Evolutionary conservation across 2,888 invertebrate genomes (phyloP).

Genomic region (Hybos culiciformis): DNA sequence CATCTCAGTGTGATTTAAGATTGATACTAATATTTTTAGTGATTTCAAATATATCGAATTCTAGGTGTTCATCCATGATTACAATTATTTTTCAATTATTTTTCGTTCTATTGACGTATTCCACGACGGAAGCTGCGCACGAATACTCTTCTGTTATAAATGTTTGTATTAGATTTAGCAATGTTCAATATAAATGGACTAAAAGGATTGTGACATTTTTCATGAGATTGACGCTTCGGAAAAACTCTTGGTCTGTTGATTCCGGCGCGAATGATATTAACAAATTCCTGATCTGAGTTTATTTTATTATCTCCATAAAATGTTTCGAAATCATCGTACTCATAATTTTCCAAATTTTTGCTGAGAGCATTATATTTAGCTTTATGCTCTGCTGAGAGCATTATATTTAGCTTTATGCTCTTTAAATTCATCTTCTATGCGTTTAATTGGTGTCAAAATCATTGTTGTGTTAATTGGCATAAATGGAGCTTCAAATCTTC

Average conservation of each 20-base stretch:
- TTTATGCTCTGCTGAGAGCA: too few species aligned
- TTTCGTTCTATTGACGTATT: neutral
- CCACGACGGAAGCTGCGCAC: neutral
- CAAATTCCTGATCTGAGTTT: neutral
- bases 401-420: too few species aligned
- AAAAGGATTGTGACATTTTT: conserved; percentile 4
- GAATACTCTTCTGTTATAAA: conserved; percentile 4
- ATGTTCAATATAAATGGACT: conserved; percentile 4
- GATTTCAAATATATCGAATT: too few species aligned
- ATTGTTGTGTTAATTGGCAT: neutral
- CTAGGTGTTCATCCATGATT: too few species aligned
- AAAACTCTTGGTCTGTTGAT: neutral
- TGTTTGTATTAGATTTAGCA: conserved; percentile 1
- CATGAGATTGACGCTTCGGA: neutral
- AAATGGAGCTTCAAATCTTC: neutral
- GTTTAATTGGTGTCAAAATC: neutral
- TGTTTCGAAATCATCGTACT: neutral
- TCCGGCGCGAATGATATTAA: neutral
- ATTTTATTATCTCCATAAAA: neutral
- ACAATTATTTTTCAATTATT: neutral
- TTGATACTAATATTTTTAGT: conserved; percentile 22
- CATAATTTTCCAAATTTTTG: neutral
- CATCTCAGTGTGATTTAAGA: conserved; percentile 26
- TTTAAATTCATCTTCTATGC: neutral
- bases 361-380: too few species aligned